Evolutionary conservation across 2,888 invertebrate genomes (phyloP), one percentile per base, ranked within the genome.

Genomic region (Coecobrya sp.): DNA sequence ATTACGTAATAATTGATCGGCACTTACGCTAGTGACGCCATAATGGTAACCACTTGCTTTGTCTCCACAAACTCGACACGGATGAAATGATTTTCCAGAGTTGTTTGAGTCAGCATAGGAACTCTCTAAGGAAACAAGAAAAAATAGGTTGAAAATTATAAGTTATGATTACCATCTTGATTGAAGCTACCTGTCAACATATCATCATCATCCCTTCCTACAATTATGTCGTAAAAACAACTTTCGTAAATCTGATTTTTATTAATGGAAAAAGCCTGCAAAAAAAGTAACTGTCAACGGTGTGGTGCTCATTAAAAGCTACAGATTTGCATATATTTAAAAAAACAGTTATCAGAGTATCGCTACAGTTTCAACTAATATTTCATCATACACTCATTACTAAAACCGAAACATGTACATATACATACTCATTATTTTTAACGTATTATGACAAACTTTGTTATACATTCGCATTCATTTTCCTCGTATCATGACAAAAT

Each of bases 61-160:
- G 96, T 99, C 99, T 70, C 99, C 99, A 96, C 99, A 99, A 95
- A 99, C 99, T 96, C 98, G 99, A 96, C 99, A 99, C 91, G 98
- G 98, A 95, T 98, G 98, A 95, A 98, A 98, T 89, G 98, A 97
- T 96, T 98, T 99, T 93, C 97, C 97, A 87, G 97, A 97, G 96
- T 97, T 97, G 95, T 97, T 97, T 93, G 97, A 97, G 96, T 98
- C 98, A 81, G 98, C 98, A 82, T 93, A 94, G 8, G 89, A 93
- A 45, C 88, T 93, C 59, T 93, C 93, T 92, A 86, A 0, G 88
- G 86, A 79, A 16, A 52, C 19, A 1, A 85, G 13, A 68, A 13
- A 55, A 76, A 10, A 45, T 22, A 76, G 7, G 7, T 36, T 36
- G 0, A 82, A 27, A 30, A 59, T 65, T 25, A 42, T 7, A 30